Conservation (phyloP, 2,113 vertebrate species). For the Irena cyanogastra region DNA sequence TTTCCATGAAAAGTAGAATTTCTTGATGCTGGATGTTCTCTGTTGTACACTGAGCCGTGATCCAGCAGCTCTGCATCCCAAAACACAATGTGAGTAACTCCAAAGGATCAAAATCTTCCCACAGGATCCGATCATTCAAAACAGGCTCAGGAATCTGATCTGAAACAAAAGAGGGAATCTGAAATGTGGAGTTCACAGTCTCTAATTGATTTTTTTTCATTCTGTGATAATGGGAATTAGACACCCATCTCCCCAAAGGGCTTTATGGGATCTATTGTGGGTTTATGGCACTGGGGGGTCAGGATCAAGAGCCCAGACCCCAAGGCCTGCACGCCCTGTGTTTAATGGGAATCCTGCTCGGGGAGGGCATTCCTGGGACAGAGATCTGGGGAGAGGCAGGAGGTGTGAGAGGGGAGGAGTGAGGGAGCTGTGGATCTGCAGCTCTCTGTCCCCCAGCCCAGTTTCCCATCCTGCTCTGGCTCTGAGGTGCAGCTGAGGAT, state of each 20-base stretch:
- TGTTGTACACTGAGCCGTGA: background rate
- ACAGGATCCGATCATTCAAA: background rate
- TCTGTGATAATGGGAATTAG: background rate
- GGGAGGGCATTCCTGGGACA: background rate
- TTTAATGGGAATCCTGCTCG: background rate
- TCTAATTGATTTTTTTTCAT: background rate
- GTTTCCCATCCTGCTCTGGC: background rate
- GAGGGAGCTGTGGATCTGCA: background rate
- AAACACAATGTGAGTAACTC: background rate
- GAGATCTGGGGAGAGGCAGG: background rate
- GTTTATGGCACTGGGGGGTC: background rate
- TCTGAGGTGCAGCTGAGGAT: background rate
- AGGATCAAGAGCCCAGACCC: background rate
- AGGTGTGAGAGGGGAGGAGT: background rate
- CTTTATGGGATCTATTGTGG: background rate
- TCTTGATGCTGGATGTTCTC: background rate
- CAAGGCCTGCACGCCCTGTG: background rate
- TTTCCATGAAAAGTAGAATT: background rate
- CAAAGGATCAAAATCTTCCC: background rate
- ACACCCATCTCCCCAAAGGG: background rate
- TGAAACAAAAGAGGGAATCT: background rate
- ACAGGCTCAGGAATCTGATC: background rate
- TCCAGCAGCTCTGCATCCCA: background rate
- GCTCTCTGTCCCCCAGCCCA: background rate
- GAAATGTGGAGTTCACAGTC: background rate